Conservation (phyloP, 2,113 vertebrate species). For the Donacobius atricapilla region DNA sequence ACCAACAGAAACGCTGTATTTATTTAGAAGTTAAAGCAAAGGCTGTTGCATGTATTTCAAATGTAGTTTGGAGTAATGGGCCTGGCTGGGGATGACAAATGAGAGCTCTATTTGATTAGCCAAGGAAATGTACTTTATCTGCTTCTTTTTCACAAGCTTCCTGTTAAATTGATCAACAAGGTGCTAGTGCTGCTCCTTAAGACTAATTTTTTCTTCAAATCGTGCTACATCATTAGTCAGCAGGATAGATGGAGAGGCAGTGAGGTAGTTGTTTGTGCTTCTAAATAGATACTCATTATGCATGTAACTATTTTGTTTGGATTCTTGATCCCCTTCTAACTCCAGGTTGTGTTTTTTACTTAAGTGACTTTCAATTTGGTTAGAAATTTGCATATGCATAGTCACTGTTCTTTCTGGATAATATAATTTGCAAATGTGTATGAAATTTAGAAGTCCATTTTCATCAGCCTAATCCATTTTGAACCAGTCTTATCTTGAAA, state of each 20-base stretch:
- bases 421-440: not conserved
- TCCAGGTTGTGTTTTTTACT: not conserved
- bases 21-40: not conserved
- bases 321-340: not conserved
- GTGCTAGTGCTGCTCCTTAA: not conserved
- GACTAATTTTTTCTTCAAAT: constrained; percentile 32
- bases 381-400: not conserved
- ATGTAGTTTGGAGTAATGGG: not conserved
- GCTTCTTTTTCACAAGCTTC: not conserved
- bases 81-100: not conserved
- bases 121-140: not conserved
- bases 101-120: not conserved
- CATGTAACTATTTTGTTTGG: not conserved
- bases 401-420: not conserved
- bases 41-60: not conserved
- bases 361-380: not conserved
- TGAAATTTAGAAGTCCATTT: not conserved
- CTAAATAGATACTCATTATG: constrained; percentile 9
- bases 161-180: constrained; percentile 24
- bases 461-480: not conserved
- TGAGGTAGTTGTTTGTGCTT: constrained; percentile 40
- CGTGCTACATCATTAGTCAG: not conserved
- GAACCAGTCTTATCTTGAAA: constrained; percentile 8
- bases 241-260: constrained; percentile 22
- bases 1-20: not conserved